These are phyloP conservation scores for Cosmopolites sordidus DNA, from an alignment of 2,888 invertebrate species.

Conservation along the genomic window DNA sequence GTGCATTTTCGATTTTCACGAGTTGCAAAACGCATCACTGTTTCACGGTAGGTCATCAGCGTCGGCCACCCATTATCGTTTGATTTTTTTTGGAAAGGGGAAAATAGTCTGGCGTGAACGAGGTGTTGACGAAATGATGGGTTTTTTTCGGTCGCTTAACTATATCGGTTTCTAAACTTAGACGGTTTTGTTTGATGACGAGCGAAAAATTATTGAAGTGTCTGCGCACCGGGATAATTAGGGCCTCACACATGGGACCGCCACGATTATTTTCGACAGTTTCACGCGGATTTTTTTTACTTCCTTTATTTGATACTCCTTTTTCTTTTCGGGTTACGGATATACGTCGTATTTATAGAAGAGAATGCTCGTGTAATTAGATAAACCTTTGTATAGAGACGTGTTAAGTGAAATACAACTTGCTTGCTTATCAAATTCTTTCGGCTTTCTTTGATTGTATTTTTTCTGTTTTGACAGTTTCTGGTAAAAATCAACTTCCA, in stretches of 20 bases:
- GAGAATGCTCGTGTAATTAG: too few species aligned
- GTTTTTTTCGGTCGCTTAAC: constrained; percentile 29
- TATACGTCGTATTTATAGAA: too few species aligned
- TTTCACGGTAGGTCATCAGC: constrained; percentile 42
- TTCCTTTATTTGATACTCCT: too few species aligned
- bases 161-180: constrained; percentile 29
- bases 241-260: constrained; percentile 5
- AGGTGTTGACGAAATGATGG: constrained; percentile 41
- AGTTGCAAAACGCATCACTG: constrained; percentile 42
- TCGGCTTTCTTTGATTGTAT: too few species aligned
- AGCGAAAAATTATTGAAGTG: constrained; percentile 27
- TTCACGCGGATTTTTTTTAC: too few species aligned
- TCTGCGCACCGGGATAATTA: constrained; percentile 24
- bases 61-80: constrained; percentile 44
- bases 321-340: too few species aligned
- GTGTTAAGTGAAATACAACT: too few species aligned
- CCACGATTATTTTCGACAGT: too few species aligned
- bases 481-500: too few species aligned
- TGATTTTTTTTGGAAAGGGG: constrained; percentile 36
- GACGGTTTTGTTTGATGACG: constrained; percentile 29
- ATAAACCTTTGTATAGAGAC: too few species aligned
- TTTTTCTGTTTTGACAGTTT: too few species aligned
- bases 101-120: constrained; percentile 32
- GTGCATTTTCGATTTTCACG: constrained; percentile 35
- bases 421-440: too few species aligned